phyloP scores from a whole-genome alignment of 2,113 vertebrate species.

The Girardinichthys multiradiatus region DNA sequence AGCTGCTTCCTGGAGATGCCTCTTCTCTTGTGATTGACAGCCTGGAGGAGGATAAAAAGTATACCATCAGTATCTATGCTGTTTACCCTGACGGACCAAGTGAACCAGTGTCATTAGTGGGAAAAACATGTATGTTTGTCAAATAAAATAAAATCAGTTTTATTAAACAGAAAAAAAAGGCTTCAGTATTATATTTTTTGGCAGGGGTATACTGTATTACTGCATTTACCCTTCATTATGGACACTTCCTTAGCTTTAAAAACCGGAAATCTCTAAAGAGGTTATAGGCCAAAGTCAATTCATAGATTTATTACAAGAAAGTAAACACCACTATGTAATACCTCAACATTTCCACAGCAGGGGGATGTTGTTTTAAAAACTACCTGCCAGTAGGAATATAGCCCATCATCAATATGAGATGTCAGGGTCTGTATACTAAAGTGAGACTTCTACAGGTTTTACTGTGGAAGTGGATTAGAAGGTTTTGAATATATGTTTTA shows the following conservation, averaged over 20 bases:
- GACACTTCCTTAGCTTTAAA: background rate
- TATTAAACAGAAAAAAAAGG: background rate
- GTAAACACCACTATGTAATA: conserved; percentile 36
- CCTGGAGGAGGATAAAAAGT: conserved; percentile 86
- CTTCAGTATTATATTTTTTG: too few relatives aligned
- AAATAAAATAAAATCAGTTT: background rate
- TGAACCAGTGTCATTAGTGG: conserved; percentile 79
- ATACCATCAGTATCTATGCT: conserved; percentile 83
- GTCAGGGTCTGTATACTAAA: background rate
- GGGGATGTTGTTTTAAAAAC: conserved; percentile 36
- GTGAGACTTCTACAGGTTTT: background rate
- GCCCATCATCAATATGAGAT: background rate
- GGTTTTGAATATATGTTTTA: background rate
- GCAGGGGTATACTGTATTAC: background rate
- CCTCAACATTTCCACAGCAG: conserved; percentile 36
- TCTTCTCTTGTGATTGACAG: conserved; percentile 86
- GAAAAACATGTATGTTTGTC: conserved; percentile 83
- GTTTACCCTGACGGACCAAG: conserved; percentile 82
- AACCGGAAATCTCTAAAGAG: background rate
- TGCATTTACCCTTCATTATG: background rate
- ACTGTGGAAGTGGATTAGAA: background rate
- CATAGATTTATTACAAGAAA: background rate
- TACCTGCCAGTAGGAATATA: background rate
- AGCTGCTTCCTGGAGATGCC: conserved; percentile 76
- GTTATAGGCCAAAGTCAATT: background rate